Percentiles rank a stretch among this genome's conserved stretches.
phyloP scores from a whole-genome alignment of 2,797 vertebrate species.

The Urophycis tenuis region DNA sequence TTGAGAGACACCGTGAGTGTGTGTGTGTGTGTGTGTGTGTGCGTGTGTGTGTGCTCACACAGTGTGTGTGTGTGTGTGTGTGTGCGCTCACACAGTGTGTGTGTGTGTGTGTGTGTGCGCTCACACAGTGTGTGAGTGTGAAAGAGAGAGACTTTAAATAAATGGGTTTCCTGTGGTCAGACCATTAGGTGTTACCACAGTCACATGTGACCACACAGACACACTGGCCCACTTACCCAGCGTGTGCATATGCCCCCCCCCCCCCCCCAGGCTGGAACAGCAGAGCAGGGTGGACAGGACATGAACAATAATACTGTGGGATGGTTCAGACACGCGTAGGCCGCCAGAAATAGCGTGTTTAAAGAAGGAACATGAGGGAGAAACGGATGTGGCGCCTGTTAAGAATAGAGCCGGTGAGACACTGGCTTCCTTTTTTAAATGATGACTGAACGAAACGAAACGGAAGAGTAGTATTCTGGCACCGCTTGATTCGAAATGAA shows the following conservation, averaged over 20 bases:
- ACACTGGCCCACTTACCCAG: constrained; percentile 17
- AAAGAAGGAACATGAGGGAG: background rate
- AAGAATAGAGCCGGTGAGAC: background rate
- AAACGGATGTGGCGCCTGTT: background rate
- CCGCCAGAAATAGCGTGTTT: background rate
- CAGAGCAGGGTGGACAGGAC: constrained; percentile 12
- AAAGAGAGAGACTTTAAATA: constrained; percentile 12
- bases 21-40: constrained; percentile 23
- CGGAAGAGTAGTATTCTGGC: too few species aligned
- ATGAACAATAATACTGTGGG: background rate
- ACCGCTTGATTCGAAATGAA: too few species aligned
- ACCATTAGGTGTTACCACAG: constrained; percentile 58
- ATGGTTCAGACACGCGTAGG: background rate
- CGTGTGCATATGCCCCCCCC: constrained; percentile 34
- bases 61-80: constrained; percentile 10
- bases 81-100: constrained; percentile 16
- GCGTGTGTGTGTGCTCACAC: constrained; percentile 7
- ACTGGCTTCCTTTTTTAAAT: background rate
- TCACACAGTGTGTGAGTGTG: constrained; percentile 10
- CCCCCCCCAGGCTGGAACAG: constrained; percentile 27
- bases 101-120: constrained; percentile 6
- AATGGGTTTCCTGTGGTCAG: constrained; percentile 35
- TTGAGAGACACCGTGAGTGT: constrained; percentile 23
- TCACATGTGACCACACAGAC: constrained; percentile 7
- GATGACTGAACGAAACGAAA: background rate